phyloP scores from a whole-genome alignment of 2,888 invertebrate genomes.

The Sturmia bella region DNA sequence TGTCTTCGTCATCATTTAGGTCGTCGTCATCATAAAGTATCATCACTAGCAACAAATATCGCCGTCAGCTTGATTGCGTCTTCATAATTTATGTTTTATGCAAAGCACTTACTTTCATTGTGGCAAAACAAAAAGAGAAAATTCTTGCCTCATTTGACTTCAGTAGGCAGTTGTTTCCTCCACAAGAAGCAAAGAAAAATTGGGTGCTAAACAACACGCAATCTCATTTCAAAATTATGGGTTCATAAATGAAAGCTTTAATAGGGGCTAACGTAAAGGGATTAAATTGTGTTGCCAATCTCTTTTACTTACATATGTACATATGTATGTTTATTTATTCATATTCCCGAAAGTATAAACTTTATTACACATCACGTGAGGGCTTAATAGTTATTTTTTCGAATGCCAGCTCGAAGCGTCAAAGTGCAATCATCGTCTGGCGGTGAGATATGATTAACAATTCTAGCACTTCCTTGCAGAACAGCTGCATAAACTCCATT shows the following conservation, averaged over 20 bases:
- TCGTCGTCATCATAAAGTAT: constrained; percentile 51
- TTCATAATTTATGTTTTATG: constrained; percentile 48
- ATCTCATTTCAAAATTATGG: constrained; percentile 47
- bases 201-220: constrained; percentile 50
- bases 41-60: constrained; percentile 9
- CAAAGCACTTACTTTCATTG: constrained; percentile 57
- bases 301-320: neutral
- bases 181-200: constrained; percentile 14
- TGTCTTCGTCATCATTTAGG: constrained; percentile 45
- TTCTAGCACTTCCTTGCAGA: no score
- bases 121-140: neutral
- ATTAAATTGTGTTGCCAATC: constrained; percentile 24
- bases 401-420: no score
- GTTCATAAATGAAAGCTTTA: constrained; percentile 52
- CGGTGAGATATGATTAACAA: no score
- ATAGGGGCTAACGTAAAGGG: constrained; percentile 41
- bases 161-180: neutral
- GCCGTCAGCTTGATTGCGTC: constrained; percentile 22
- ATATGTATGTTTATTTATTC: constrained; percentile 27
- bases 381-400: no score
- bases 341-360: no score
- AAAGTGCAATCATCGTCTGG: no score
- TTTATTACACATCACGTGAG: no score
- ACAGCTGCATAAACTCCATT: no score
- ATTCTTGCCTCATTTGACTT: constrained; percentile 25